Base-by-base conservation (phyloP, 30 jellyfish, hydroid and myxozoan species). In the Chironex yamaguchii region DNA sequence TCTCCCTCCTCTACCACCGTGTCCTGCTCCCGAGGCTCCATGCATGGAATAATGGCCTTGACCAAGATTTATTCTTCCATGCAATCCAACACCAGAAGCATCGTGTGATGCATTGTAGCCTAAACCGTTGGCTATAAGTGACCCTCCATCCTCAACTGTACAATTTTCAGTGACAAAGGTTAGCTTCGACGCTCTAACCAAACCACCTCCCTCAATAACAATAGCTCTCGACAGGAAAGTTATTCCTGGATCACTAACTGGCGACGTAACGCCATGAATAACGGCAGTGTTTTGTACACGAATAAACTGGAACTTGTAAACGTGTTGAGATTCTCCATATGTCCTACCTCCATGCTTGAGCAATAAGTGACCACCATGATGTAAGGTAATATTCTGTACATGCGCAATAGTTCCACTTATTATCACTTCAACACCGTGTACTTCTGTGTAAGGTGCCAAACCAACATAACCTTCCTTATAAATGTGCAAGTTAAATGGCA, bases 1-100 rank as follows among this genome's bases (percentile, higher is more conserved):
- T 17, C 93, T 80, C 31, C 93, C 93, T 27, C 93, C 87, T 12
- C 93, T 32, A 49, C 93, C 93, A 53, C 93, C 93, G 36, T 83
- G 82, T 0, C 93, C 93, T 9, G 93, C 93, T 2, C 93, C 93
- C 4, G 93, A 83, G 34, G 81, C 93, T 24, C 93, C 93, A 4
- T 53, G 52, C 51, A 73, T 49, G 17, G 93, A 83, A 33, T 83
- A 83, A 52, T 31, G 54, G 23, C 93, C 93, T 28, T 70, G 85
- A 22, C 93, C 93, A 33, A 29, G 87, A 30, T 83, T 83, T 3
- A 83, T 68, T 25, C 70, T 25, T 4, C 93, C 93, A 62, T 83
- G 93, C 73, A 83, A 17, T 4, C 93, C 93, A 28, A 36, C 32
- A 29, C 82, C 93, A 31, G 69, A 49, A 20, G 62, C 62, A 0